Percentiles rank a stretch among this genome's conserved stretches.
Evolutionary conservation across 2,113 vertebrate species (phyloP).

Genomic region (Gasterosteus aculeatus): DNA sequence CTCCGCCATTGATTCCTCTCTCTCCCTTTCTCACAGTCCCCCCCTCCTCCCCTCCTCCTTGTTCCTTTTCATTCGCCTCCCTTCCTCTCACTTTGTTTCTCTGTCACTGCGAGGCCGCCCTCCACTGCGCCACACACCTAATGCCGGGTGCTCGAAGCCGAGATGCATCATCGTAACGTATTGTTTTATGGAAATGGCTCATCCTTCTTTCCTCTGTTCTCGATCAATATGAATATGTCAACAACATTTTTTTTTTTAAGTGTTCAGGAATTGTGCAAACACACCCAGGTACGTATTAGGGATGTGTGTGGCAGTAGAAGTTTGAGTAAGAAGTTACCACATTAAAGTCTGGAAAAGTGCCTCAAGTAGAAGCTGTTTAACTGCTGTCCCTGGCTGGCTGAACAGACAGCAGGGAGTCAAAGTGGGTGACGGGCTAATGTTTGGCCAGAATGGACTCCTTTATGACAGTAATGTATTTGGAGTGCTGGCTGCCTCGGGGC

Average conservation of each 20-base stretch:
- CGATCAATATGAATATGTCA: conserved; percentile 45
- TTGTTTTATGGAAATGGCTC: conserved; percentile 47
- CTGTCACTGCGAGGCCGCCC: conserved; percentile 34
- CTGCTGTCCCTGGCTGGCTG: conserved; percentile 70
- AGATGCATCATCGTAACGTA: conserved; percentile 56
- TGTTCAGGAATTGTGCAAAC: conserved; percentile 17
- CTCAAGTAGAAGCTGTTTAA: conserved; percentile 70
- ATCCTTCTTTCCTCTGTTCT: conserved; percentile 31
- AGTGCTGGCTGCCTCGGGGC: conserved; percentile 75
- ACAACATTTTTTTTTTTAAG: conserved; percentile 28
- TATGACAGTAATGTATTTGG: conserved; percentile 78
- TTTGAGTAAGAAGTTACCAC: conserved; percentile 57
- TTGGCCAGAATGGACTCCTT: conserved; percentile 73
- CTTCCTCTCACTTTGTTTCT: conserved; percentile 48
- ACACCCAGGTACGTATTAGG: conserved; percentile 13
- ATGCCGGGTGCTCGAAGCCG: conserved; percentile 24
- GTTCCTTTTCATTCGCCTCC: conserved; percentile 37
- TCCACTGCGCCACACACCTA: conserved; percentile 25
- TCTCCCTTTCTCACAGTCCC: conserved; percentile 47
- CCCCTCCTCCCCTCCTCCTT: conserved; percentile 41
- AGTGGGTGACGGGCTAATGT: conserved; percentile 70
- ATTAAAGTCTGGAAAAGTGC: conserved; percentile 67
- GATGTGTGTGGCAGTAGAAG: conserved; percentile 15
- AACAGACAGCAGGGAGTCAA: conserved; percentile 72
- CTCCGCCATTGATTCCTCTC: conserved; percentile 76